A percentile compares a stretch with the other conserved stretches of the same genome.
Conservation (phyloP, 2,113 vertebrate species). For the Cinclus cinclus region DNA sequence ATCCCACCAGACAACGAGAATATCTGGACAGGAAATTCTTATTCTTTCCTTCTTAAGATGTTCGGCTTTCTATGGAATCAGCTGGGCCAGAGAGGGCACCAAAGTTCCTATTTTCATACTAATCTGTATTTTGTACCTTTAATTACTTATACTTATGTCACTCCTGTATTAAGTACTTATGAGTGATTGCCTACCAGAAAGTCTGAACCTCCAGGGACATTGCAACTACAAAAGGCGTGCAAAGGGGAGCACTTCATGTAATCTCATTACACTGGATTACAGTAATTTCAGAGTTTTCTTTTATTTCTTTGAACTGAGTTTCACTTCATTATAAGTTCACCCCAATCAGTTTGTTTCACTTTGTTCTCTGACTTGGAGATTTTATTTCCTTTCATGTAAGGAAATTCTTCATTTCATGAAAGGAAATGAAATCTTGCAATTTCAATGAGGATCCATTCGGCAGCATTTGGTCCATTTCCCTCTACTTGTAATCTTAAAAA, state of each 20-base stretch:
- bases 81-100: not conserved
- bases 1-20: not conserved
- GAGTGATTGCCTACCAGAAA: not conserved
- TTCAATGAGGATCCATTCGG: fast-evolving
- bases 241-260: not conserved
- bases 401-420: not conserved
- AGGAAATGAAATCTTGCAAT: not conserved
- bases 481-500: not conserved
- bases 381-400: not conserved
- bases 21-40: not conserved
- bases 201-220: not conserved
- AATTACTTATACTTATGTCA: not conserved
- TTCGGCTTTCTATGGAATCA: not conserved
- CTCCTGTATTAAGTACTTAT: not conserved
- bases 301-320: not conserved
- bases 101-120: not conserved
- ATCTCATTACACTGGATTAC: not conserved
- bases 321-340: not conserved
- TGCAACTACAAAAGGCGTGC: not conserved
- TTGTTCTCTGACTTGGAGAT: not conserved
- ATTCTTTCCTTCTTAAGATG: not conserved
- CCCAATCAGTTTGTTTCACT: not conserved
- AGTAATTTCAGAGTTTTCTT: not conserved
- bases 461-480: not conserved
- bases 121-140: not conserved